Evolutionary conservation across 2,888 invertebrate genomes (phyloP).

Genomic region (Stenurella melanura): DNA sequence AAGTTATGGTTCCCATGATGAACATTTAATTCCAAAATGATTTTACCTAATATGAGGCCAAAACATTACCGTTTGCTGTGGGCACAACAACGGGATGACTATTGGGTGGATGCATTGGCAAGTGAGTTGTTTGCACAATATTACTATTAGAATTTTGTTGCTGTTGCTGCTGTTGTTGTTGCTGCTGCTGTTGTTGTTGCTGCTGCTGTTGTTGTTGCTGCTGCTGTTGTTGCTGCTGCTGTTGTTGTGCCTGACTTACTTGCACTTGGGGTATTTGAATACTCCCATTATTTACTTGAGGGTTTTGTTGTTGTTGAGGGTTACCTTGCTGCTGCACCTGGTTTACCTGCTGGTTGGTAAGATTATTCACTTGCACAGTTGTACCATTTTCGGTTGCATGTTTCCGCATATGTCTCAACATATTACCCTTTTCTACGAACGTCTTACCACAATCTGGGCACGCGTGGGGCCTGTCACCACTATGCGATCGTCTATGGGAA

Average conservation of each 20-base stretch:
- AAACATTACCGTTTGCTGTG: conserved; percentile 75
- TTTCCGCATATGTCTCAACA: conserved; percentile 84
- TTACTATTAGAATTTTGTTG: conserved; percentile 64
- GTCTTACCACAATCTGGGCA: conserved; percentile 85
- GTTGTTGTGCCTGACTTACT: conserved; percentile 68
- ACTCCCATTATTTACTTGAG: conserved; percentile 61
- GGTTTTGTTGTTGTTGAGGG: conserved; percentile 55
- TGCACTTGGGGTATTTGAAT: conserved; percentile 69
- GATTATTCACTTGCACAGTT: conserved; percentile 32
- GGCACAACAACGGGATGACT: conserved; percentile 77
- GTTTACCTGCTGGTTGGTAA: conserved; percentile 41
- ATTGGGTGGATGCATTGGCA: conserved; percentile 68
- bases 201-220: conserved; percentile 14
- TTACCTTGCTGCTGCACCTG: conserved; percentile 60
- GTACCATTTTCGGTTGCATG: conserved; percentile 72
- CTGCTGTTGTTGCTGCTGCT: conserved; percentile 53
- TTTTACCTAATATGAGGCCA: conserved; percentile 73
- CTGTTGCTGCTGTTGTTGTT: not conserved
- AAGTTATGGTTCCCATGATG: not conserved
- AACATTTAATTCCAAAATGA: conserved; percentile 35
- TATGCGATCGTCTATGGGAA: conserved; percentile 87
- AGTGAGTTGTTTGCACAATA: conserved; percentile 63
- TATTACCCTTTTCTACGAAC: conserved; percentile 88
- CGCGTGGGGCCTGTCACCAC: conserved; percentile 78
- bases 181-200: conserved; percentile 37